phyloP scores from a whole-genome alignment of 2,888 invertebrate species.

The Calameuta pallipes region DNA sequence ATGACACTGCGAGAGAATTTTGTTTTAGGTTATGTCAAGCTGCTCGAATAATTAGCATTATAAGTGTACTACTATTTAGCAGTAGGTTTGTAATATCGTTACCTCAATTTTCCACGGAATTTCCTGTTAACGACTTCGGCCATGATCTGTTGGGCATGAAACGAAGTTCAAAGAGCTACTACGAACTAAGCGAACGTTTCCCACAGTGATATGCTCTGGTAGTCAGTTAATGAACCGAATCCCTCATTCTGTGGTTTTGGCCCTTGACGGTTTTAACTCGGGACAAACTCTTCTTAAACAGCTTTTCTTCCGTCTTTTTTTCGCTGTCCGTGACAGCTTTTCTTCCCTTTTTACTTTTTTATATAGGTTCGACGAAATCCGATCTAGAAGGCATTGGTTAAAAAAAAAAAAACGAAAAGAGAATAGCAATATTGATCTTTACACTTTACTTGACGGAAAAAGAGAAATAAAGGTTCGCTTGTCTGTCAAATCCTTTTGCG shows the following conservation, averaged over 20 bases:
- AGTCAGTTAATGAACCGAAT: constrained; percentile 1
- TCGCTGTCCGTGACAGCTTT: background rate
- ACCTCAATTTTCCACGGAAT: background rate
- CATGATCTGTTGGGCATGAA: constrained; percentile 7
- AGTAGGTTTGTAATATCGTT: background rate
- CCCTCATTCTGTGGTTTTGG: background rate
- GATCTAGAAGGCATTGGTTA: background rate
- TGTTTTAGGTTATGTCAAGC: background rate
- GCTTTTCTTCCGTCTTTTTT: background rate
- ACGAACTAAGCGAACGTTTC: background rate
- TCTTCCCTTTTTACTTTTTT: background rate
- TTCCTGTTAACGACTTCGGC: background rate
- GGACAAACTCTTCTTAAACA: background rate
- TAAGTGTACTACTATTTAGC: background rate
- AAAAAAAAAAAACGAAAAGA: no score
- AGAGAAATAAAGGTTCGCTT: background rate
- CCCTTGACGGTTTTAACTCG: background rate
- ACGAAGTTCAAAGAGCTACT: constrained; percentile 8
- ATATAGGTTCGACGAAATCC: background rate
- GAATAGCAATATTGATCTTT: background rate
- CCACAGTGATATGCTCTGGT: background rate
- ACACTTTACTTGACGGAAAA: background rate
- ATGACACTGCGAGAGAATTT: background rate
- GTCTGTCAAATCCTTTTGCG: background rate
- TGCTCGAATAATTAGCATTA: background rate